Percentiles rank a stretch among this genome's conserved stretches.
Conservation (phyloP, 1,140 invertebrate genomes). For the Panulirus ornatus region DNA sequence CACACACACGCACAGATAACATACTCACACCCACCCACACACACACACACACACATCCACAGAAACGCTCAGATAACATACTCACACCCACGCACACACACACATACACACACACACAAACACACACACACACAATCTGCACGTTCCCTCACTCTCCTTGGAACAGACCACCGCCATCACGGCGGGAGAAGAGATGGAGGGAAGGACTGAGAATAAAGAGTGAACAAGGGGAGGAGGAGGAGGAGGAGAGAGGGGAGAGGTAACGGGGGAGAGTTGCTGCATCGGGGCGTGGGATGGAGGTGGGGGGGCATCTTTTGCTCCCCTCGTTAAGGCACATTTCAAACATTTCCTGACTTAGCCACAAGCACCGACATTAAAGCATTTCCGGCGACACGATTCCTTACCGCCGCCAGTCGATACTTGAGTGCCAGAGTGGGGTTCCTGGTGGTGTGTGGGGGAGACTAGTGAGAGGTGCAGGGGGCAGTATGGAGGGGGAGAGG, state of each 20-base stretch:
- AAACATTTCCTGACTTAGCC: constrained; percentile 34
- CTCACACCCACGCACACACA: too few species aligned
- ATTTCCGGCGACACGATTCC: constrained; percentile 33
- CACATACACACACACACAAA: too few species aligned
- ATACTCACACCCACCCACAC: too few species aligned
- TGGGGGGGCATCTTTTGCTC: too few species aligned
- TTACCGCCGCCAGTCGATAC: constrained; percentile 13
- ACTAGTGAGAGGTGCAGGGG: not conserved
- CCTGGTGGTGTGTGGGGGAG: not conserved
- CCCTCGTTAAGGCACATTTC: constrained; percentile 29
- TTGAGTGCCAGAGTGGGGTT: not conserved
- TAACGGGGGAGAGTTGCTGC: not conserved
- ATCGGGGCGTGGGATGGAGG: too few species aligned
- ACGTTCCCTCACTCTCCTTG: too few species aligned
- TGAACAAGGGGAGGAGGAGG: not conserved
- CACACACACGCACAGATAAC: too few species aligned
- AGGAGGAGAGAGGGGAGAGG: not conserved
- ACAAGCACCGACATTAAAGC: constrained; percentile 28
- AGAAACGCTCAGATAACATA: too few species aligned
- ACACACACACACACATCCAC: too few species aligned
- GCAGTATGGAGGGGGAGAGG: not conserved
- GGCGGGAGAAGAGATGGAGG: not conserved
- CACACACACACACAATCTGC: too few species aligned
- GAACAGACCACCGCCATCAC: too few species aligned
- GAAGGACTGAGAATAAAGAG: not conserved